Base-by-base conservation (phyloP, 2,797 vertebrate genomes). In the Parotocinclus haroldoi region DNA sequence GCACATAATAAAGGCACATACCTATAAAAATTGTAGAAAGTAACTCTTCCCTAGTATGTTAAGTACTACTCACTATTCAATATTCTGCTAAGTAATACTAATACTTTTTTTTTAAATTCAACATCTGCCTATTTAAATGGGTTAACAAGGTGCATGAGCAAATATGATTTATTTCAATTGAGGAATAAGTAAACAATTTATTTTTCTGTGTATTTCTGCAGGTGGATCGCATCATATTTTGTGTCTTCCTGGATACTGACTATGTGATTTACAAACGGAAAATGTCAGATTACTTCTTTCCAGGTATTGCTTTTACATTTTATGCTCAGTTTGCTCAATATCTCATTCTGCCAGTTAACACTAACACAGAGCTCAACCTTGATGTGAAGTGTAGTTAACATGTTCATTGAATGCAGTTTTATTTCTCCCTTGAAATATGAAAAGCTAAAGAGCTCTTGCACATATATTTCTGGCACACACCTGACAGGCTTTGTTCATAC, bases 251-350 rank as follows among this genome's bases (percentile, higher is more conserved):
- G 76, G 97, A 99, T 81, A 90, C 92, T 3, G 96, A 99, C 83
- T 98, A 90, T 84, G 91, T 90, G 85, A 99, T 99, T 89, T 99
- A 97, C 90, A 96, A 93, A 86, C 95, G 94, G 86, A 98, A 96
- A 91, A 94, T 99, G 93, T 84, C 88, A 0, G 85, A 90, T 44
- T 86, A 93, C 81, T 99, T 99, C 83, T 84, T 89, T 19, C 80
- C 88, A 89, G 96, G 96, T 99, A 89, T 49, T 73, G 7, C 76
- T 80, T 68, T 49, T 66, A 63, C 39, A 16, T 39, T 57, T 49
- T 50, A 18, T 49, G 18, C 13, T 58, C 27, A 17, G 59, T 53
- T 62, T 51, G 72, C 58, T 70, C 70, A 53, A 51, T 68, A 57
- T 64, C 42, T 48, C 6, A 5, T 38, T 80, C 63, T 78, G 76